phyloP scores from a whole-genome alignment of 2,888 invertebrate genomes.

The Eilema depressum region DNA sequence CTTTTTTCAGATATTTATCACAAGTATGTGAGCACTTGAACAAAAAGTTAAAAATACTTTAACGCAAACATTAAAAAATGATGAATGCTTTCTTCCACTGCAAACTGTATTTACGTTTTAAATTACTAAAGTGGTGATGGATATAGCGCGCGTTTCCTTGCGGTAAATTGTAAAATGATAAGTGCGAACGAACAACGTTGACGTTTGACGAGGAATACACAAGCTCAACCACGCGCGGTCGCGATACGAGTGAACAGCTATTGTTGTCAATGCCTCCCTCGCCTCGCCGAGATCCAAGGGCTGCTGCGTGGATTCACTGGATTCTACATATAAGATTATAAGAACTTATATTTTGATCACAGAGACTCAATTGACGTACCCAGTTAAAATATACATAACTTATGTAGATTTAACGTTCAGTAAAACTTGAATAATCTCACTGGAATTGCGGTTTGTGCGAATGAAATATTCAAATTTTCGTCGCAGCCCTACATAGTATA shows the following conservation, averaged over 20 bases:
- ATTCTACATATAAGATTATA: conserved; percentile 22
- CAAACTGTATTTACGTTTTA: conserved; percentile 17
- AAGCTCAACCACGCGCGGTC: conserved; percentile 42
- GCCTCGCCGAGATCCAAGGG: conserved; percentile 34
- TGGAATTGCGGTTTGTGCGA: background rate
- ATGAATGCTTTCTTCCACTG: conserved; percentile 17
- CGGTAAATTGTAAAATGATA: conserved; percentile 26
- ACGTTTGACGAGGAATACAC: conserved; percentile 24
- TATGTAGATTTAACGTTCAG: background rate
- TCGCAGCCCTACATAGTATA: background rate
- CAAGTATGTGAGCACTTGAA: conserved; percentile 36
- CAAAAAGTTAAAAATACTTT: conserved; percentile 44
- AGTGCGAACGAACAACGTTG: conserved; percentile 12
- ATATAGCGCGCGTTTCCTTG: conserved; percentile 31
- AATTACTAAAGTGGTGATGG: conserved; percentile 35
- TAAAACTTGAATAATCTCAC: background rate
- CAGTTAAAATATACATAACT: background rate
- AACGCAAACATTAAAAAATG: conserved; percentile 23
- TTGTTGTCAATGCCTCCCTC: conserved; percentile 49
- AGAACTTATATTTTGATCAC: conserved; percentile 16
- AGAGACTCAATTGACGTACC: background rate
- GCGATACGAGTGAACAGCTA: conserved; percentile 44
- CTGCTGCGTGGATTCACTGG: conserved; percentile 41
- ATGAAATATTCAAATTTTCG: background rate
- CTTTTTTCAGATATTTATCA: conserved; percentile 26